Percentiles rank a stretch among this genome's conserved stretches.
phyloP scores from a whole-genome alignment of 2,888 invertebrate species.

The Notodonta ziczac region DNA sequence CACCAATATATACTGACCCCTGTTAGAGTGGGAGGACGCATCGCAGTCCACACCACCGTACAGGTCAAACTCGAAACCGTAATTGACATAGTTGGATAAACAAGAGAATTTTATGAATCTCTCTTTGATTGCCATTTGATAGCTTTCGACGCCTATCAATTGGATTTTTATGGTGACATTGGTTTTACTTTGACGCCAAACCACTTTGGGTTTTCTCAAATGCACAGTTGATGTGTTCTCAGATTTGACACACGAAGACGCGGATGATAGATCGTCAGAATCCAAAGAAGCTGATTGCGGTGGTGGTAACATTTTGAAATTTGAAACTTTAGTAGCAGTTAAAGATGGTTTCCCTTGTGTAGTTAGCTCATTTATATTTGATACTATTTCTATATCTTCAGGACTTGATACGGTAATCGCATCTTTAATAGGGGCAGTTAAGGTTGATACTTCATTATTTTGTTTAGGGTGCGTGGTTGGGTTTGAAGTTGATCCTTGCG shows the following conservation, averaged over 20 bases:
- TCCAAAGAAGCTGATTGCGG: conserved; percentile 32
- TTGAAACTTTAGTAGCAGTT: conserved; percentile 1
- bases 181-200: conserved; percentile 66
- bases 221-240: conserved; percentile 10
- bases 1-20: conserved; percentile 68
- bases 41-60: conserved; percentile 61
- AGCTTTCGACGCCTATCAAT: conserved; percentile 60
- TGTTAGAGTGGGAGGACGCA: conserved; percentile 55
- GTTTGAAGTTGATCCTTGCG: not conserved
- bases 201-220: conserved; percentile 58
- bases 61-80: conserved; percentile 68
- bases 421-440: too few relatives aligned
- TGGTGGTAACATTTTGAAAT: conserved; percentile 8
- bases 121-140: conserved; percentile 56
- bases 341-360: not conserved
- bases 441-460: not conserved
- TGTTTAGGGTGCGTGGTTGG: not conserved
- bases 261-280: conserved; percentile 51
- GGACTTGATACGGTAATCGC: too few relatives aligned
- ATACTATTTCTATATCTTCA: too few relatives aligned
- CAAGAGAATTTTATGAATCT: conserved; percentile 57
- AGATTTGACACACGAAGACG: conserved; percentile 20
- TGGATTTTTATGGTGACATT: conserved; percentile 63
- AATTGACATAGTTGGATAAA: conserved; percentile 48
- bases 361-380: not conserved